Percentiles rank a stretch among this genome's conserved stretches.
phyloP scores from a whole-genome alignment of 2,888 invertebrate genomes.

The Epicampocera succincta region DNA sequence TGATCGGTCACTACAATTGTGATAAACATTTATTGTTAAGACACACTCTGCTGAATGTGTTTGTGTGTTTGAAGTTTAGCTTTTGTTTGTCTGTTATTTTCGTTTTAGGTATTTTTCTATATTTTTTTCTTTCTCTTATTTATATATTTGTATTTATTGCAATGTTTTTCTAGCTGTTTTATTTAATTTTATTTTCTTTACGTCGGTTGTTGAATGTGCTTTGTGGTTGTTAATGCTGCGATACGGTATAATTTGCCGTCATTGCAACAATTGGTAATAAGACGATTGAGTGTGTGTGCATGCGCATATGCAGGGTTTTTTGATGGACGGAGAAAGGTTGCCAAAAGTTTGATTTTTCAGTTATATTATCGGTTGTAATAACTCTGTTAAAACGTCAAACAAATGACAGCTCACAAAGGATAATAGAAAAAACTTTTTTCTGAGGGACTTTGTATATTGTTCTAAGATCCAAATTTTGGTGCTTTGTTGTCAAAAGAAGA shows the following conservation, averaged over 20 bases:
- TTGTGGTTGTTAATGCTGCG: constrained; percentile 59
- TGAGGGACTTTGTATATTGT: no score
- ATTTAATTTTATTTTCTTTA: constrained; percentile 57
- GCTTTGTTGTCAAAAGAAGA: no score
- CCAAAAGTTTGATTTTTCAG: background rate
- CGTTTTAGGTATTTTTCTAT: background rate
- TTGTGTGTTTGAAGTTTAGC: background rate
- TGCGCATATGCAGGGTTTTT: constrained; percentile 3
- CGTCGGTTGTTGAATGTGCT: constrained; percentile 59
- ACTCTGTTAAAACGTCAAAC: no score
- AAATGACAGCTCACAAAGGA: no score
- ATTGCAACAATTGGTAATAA: constrained; percentile 62
- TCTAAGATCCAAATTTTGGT: no score
- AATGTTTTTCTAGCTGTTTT: constrained; percentile 53
- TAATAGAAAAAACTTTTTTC: no score
- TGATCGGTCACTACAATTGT: constrained; percentile 67
- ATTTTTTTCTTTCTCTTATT: constrained; percentile 21
- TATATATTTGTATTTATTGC: constrained; percentile 59
- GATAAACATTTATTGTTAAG: constrained; percentile 69
- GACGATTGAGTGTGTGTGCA: background rate
- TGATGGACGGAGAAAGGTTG: background rate
- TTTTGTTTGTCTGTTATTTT: constrained; percentile 37
- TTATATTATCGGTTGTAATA: no score
- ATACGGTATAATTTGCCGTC: constrained; percentile 67
- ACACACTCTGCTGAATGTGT: constrained; percentile 49